A percentile compares a stretch with the other conserved stretches of the same genome.
These are phyloP conservation scores for Drosophila ananassae DNA, from an alignment of 1,140 invertebrate genomes.

Conservation along the genomic window DNA sequence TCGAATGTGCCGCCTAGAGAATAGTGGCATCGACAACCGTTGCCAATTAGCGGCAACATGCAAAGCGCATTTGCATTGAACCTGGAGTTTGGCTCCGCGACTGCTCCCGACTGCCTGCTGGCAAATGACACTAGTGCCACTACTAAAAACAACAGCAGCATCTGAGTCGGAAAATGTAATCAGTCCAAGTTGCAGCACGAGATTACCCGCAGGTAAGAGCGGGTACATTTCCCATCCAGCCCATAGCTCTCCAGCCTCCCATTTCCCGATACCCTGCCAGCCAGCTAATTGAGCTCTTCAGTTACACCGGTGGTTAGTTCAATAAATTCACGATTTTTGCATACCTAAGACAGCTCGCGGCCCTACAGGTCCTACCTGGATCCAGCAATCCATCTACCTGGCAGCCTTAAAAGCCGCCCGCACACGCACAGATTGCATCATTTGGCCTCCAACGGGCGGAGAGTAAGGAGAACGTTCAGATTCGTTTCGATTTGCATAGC, in stretches of 20 bases:
- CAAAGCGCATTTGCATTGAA: constrained; percentile 77
- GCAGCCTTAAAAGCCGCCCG: constrained; percentile 47
- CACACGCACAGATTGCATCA: constrained; percentile 63
- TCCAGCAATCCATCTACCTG: constrained; percentile 30
- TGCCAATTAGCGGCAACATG: constrained; percentile 81
- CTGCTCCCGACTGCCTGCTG: constrained; percentile 8
- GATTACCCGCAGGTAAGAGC: constrained; percentile 27
- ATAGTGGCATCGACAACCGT: constrained; percentile 74
- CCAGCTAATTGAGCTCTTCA: constrained; percentile 44
- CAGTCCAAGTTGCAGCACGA: constrained; percentile 32
- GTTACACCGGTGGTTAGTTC: constrained; percentile 21
- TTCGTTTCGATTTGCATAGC: constrained; percentile 34
- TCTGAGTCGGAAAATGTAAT: constrained; percentile 37
- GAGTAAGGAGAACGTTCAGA: constrained; percentile 13
- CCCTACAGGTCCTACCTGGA: not conserved
- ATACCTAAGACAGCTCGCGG: constrained; percentile 6
- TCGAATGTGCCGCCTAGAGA: constrained; percentile 29
- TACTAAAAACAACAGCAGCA: constrained; percentile 21
- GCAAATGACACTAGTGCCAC: constrained; percentile 31
- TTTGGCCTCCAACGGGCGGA: constrained; percentile 37
- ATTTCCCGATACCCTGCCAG: not conserved
- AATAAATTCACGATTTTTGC: constrained; percentile 46
- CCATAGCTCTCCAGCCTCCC: not conserved
- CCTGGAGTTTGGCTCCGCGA: constrained; percentile 11
- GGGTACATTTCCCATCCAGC: constrained; percentile 5